These are phyloP conservation scores for Phenganax stokvisi DNA, from an alignment of 92 coral and sea anemone genomes.

Conservation along the genomic window DNA sequence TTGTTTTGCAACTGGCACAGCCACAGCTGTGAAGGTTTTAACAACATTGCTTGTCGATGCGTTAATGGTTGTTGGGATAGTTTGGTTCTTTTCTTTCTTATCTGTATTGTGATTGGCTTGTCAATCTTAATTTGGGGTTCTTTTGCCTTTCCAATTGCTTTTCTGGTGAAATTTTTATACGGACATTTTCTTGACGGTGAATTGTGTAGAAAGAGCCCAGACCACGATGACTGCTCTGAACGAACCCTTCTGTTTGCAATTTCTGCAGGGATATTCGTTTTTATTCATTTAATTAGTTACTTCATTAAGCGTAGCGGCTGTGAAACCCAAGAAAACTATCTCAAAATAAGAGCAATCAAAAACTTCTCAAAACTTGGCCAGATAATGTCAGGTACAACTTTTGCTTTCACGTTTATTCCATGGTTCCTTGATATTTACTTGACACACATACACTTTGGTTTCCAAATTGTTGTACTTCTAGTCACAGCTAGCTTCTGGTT, in stretches of 20 bases:
- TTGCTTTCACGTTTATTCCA: slow-evolving; percentile 46
- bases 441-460: not conserved
- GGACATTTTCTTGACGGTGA: slow-evolving; percentile 44
- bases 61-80: slow-evolving; percentile 35
- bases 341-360: too few species aligned
- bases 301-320: not conserved
- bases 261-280: slow-evolving; percentile 1
- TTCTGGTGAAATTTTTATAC: slow-evolving; percentile 43
- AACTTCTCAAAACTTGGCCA: not conserved
- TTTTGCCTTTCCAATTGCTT: slow-evolving; percentile 48
- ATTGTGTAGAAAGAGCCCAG: not conserved
- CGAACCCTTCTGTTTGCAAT: slow-evolving; percentile 26
- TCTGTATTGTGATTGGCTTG: slow-evolving; percentile 33
- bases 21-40: too few species aligned
- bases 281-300: slow-evolving; percentile 28
- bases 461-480: slow-evolving; percentile 18
- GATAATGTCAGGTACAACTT: slow-evolving; percentile 12
- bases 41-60: slow-evolving; percentile 43
- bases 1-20: slow-evolving; percentile 15
- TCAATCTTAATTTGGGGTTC: slow-evolving; percentile 41
- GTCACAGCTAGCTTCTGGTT: slow-evolving; percentile 22
- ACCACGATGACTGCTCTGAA: slow-evolving; percentile 13
- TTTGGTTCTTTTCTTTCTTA: slow-evolving; percentile 38
- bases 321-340: not conserved
- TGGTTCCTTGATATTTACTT: slow-evolving; percentile 36